Conservation (phyloP, 2,797 vertebrate genomes). For the Pempheris klunzingeri region DNA sequence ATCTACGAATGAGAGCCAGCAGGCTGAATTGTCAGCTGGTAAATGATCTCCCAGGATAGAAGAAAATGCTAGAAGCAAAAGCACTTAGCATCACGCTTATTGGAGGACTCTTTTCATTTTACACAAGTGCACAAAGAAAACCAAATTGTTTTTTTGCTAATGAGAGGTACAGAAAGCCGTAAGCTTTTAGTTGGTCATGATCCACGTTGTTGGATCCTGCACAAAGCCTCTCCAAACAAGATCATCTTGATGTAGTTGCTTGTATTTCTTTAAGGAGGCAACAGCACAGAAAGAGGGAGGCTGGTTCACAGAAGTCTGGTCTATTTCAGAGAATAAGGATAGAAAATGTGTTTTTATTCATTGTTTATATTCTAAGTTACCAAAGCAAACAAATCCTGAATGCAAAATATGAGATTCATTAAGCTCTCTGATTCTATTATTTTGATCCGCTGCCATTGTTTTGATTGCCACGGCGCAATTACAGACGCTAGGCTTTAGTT, state of each 20-base stretch:
- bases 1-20: constrained; percentile 6
- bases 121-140: constrained; percentile 3
- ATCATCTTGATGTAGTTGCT: constrained; percentile 48
- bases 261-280: constrained; percentile 13
- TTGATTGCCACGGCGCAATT: background rate
- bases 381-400: constrained; percentile 23
- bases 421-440: background rate
- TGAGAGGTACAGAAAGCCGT: constrained; percentile 16
- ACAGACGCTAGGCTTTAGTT: background rate
- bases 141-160: constrained; percentile 1
- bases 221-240: constrained; percentile 42
- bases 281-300: background rate
- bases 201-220: background rate
- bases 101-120: background rate
- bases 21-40: constrained; percentile 5
- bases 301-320: background rate
- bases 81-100: background rate
- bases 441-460: background rate
- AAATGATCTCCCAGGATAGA: constrained; percentile 15
- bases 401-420: background rate
- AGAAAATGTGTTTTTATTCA: background rate
- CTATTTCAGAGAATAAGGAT: background rate
- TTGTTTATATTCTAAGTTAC: background rate
- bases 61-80: background rate
- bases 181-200: constrained; percentile 9